Evolutionary conservation across 2,113 vertebrate genomes (phyloP).

Genomic region (Xiphophorus maculatus): DNA sequence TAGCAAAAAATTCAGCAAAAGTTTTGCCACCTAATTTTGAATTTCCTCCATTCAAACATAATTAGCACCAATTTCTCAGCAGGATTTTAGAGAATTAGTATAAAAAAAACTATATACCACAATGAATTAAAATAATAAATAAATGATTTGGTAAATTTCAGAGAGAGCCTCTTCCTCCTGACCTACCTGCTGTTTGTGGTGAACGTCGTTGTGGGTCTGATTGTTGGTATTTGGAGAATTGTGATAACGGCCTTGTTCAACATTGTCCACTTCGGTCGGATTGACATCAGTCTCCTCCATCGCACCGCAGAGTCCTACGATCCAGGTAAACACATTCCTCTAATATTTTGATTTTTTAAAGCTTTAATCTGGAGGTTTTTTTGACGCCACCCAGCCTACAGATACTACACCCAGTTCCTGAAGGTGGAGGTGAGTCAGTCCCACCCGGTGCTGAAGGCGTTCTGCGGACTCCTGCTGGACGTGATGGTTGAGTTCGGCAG

Average conservation of each 20-base stretch:
- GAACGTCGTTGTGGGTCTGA: slow-evolving; percentile 82
- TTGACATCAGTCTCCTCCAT: slow-evolving; percentile 87
- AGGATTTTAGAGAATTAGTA: no score
- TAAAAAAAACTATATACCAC: no score
- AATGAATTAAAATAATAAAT: no score
- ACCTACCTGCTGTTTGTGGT: slow-evolving; percentile 88
- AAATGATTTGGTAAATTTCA: slow-evolving; percentile 38
- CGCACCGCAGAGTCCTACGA: slow-evolving; percentile 79
- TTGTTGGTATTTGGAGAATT: slow-evolving; percentile 80
- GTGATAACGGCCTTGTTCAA: slow-evolving; percentile 86
- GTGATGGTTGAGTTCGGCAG: neutral
- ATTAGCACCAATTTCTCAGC: no score
- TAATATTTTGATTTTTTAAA: neutral
- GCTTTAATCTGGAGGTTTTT: neutral
- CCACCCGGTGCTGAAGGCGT: slow-evolving; percentile 86
- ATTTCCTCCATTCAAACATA: no score
- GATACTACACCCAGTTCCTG: slow-evolving; percentile 85
- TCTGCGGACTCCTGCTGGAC: slow-evolving; percentile 84
- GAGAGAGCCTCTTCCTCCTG: slow-evolving; percentile 80
- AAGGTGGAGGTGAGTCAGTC: slow-evolving; percentile 87
- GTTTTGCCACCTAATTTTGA: no score
- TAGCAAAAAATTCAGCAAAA: no score
- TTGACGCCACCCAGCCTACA: slow-evolving; percentile 79
- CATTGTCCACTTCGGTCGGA: slow-evolving; percentile 83
- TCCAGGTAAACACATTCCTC: slow-evolving; percentile 83